These are phyloP conservation scores for Seriola rivoliana DNA, from an alignment of 2,113 vertebrate genomes.

Conservation along the genomic window DNA sequence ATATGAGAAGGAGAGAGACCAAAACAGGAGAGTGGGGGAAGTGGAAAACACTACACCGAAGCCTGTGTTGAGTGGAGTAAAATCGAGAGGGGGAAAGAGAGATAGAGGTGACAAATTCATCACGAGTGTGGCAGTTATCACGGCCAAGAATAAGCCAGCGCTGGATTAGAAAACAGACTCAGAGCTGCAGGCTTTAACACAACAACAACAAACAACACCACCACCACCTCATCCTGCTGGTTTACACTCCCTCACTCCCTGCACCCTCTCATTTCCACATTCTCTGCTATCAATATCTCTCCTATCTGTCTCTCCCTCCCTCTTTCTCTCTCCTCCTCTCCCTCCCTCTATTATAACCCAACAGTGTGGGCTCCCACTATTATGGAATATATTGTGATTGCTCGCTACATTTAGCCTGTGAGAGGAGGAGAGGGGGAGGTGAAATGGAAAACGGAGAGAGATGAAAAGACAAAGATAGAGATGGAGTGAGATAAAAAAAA, in stretches of 20 bases:
- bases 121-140: conserved; percentile 30
- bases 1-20: background rate
- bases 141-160: conserved; percentile 27
- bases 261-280: conserved; percentile 6
- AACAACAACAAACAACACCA: conserved; percentile 47
- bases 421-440: conserved; percentile 55
- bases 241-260: background rate
- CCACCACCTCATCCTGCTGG: background rate
- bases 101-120: conserved; percentile 55
- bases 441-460: conserved; percentile 20
- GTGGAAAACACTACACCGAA: background rate
- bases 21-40: background rate
- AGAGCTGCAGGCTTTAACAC: conserved; percentile 24
- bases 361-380: conserved; percentile 52
- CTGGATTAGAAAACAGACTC: conserved; percentile 37
- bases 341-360: conserved; percentile 21
- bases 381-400: conserved; percentile 55
- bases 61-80: conserved; percentile 20
- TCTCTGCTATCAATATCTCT: conserved; percentile 31
- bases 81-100: conserved; percentile 1
- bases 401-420: conserved; percentile 54
- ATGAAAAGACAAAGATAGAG: conserved; percentile 42
- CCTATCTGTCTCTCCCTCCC: background rate
- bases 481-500: conserved; percentile 28
- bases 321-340: conserved; percentile 2